Evolutionary conservation across 1,140 invertebrate species (phyloP).

Genomic region (Uloborus diversus): DNA sequence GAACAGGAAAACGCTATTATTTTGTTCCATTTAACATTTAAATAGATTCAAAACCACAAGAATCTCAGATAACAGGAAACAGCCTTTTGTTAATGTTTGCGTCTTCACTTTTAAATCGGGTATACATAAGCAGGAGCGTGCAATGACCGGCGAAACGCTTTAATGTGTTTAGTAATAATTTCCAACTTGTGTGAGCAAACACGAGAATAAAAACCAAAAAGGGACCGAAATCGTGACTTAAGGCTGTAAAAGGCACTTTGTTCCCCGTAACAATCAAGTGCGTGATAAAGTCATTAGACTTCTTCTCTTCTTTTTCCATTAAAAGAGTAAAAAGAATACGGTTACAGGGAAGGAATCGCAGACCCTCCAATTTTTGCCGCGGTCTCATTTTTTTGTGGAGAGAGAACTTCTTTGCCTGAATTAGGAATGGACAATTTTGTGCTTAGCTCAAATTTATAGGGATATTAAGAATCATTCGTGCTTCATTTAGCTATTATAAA

Average conservation of each 20-base stretch:
- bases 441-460: slow-evolving; percentile 20
- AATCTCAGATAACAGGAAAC: too few relatives aligned
- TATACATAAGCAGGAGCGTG: background rate
- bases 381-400: slow-evolving; percentile 6
- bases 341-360: background rate
- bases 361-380: background rate
- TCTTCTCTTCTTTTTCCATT: too few relatives aligned
- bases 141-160: slow-evolving; percentile 22
- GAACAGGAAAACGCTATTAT: too few relatives aligned
- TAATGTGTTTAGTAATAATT: background rate
- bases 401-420: slow-evolving; percentile 1
- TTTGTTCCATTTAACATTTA: too few relatives aligned
- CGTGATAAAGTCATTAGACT: slow-evolving; percentile 47
- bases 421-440: slow-evolving; percentile 12
- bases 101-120: background rate
- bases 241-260: slow-evolving; percentile 33
- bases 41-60: too few relatives aligned
- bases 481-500: too few relatives aligned
- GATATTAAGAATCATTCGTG: background rate
- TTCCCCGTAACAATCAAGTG: slow-evolving; percentile 29
- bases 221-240: slow-evolving; percentile 27
- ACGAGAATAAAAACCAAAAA: slow-evolving; percentile 17
- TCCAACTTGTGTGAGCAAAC: slow-evolving; percentile 1
- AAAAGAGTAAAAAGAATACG: background rate
- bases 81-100: too few relatives aligned